Base-by-base conservation (phyloP, 2,888 invertebrate species). In the Drosophila parthenogenetica region DNA sequence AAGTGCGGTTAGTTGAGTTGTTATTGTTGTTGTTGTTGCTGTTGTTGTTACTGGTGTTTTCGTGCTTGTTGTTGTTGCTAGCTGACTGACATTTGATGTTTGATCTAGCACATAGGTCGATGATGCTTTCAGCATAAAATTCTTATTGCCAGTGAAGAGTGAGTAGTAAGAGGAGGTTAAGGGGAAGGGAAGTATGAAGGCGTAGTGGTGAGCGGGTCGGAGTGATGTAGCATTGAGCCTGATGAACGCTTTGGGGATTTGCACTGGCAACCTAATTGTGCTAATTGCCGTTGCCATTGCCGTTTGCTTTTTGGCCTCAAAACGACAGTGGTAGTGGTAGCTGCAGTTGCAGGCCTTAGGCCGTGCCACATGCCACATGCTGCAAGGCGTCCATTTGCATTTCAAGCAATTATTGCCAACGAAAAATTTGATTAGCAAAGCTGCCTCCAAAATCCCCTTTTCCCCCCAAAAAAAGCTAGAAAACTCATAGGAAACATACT, bases 1-100 rank as follows among this genome's bases (percentile, higher is more conserved):
- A 90, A 90, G 90, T 90, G 90, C 89, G 90, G 90, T 90, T 90
- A 89, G 79, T 81, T 79, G 86, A 81, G 76, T 82, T 87, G 85
- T 72, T 79, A 78, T 55, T 73, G 69, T 59, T 68, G 61, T 25
- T 61, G 57, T 29, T 64, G 68, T 4, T 72, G 69, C 22, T 39
- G 66, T 32, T 54, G 42, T 13, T 59, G 45, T 43, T 42, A 39
- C 2, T 19, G 19, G 19, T 19, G 19, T 19, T 19, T 19, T 3
- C 19, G 19, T 19, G 3, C 19, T 8, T 57, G 64, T 71, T 80
- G 77, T 62, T 73, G 70, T 43, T 69, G 40, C 16, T 42, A 54
- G 43, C 50, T 39, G 74, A 53, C 69, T 82, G 79, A 78, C 79
- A 72, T 83, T 81, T 73, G 69, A 72, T 79, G 79, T 81, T 73